Evolutionary conservation across 1,140 invertebrate genomes (phyloP), one percentile per base, ranked within the genome.

Genomic region (Zeugodacus cucurbitae): DNA sequence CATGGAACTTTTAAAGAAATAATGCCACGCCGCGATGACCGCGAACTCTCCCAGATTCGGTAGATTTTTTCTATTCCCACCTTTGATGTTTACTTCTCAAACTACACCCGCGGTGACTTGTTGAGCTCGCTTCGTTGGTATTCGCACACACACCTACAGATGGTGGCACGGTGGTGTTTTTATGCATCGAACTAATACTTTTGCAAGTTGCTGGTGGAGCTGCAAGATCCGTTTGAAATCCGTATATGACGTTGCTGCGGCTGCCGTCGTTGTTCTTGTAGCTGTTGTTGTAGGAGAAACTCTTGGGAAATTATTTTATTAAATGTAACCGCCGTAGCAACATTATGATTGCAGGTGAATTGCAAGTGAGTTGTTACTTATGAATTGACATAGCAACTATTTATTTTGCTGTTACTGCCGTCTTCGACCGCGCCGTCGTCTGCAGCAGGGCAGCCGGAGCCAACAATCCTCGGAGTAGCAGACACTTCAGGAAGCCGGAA

Each of bases 241-340:
- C 48, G 48, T 54, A 11, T 17, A 54, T 17, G 32, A 34, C 37
- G 70, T 67, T 6, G 62, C 7, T 67, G 62, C 62, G 22, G 62
- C 29, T 67, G 62, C 11, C 29, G 48, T 4, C 14, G 82, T 37
- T 20, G 26, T 59, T 86, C 29, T 59, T 59, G 54, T 57, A 37
- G 85, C 29, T 48, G 32, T 58, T 58, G 26, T 44, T 58, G 85
- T 1, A 17, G 87, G 34, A 59, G 34, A 67, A 87, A 67, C 87
- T 87, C 87, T 67, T 88, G 87, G 87, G 87, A 88, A 88, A 88
- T 88, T 88, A 88, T 88, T 78, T 88, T 88, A 88, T 88, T 88
- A 88, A 88, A 88, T 88, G 70, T 44, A 88, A 32, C 70, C 87
- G 70, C 74, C 41, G 74, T 48, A 82, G 74, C 57, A 88, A 88